Conservation (phyloP, 2,113 vertebrate species). For the Amazona vittata region DNA sequence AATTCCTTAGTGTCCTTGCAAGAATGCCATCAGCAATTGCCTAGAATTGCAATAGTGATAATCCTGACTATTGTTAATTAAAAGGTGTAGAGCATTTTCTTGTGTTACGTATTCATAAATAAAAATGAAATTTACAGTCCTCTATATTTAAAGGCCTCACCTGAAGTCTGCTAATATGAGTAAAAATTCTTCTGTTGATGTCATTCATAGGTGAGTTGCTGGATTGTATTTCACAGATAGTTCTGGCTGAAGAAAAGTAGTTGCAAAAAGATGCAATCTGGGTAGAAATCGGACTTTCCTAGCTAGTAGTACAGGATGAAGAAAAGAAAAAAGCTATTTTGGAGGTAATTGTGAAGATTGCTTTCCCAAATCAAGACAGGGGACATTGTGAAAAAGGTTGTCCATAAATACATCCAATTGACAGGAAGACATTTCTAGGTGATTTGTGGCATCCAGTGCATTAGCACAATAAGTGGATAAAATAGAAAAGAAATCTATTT, state of each 20-base stretch:
- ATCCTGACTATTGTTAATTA: background rate
- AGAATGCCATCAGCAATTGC: background rate
- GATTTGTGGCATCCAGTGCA: constrained; percentile 1
- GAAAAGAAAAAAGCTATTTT: background rate
- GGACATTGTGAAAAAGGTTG: background rate
- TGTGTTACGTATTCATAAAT: background rate
- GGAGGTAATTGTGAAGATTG: background rate
- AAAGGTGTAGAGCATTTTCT: background rate
- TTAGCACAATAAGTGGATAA: background rate
- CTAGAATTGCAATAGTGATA: background rate
- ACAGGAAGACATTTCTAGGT: background rate
- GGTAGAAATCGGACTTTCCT: background rate
- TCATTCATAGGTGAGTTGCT: background rate
- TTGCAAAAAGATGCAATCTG: background rate
- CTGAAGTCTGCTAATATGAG: background rate
- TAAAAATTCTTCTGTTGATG: background rate
- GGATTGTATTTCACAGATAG: background rate
- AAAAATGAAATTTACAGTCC: background rate
- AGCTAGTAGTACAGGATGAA: background rate
- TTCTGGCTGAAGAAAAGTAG: background rate
- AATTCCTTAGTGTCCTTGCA: background rate
- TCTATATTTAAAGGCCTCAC: background rate
- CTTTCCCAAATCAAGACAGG: background rate
- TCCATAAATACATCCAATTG: background rate
- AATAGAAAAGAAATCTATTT: background rate